phyloP scores from a whole-genome alignment of 2,888 invertebrate genomes.

The Neoascia interrupta region DNA sequence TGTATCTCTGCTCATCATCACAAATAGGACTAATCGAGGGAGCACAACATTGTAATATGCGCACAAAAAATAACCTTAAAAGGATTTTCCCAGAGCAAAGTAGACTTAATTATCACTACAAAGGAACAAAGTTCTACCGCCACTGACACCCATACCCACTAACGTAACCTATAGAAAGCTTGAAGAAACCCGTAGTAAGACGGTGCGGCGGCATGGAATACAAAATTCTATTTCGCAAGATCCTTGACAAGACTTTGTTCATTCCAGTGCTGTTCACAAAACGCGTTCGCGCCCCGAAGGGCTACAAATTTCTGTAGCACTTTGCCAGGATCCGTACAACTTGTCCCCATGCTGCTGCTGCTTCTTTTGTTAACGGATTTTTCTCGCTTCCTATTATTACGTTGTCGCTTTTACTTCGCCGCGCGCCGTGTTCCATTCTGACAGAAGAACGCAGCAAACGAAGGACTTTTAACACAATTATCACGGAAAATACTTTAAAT shows the following conservation, averaged over 20 bases:
- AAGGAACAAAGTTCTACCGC: slow-evolving; percentile 37
- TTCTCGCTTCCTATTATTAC: slow-evolving; percentile 5
- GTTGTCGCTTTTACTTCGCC: background rate
- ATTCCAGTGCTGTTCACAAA: background rate
- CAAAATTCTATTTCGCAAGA: slow-evolving; percentile 37
- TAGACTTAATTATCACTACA: slow-evolving; percentile 62
- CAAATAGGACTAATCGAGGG: slow-evolving; percentile 59
- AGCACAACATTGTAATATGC: slow-evolving; percentile 43
- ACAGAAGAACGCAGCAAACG: slow-evolving; percentile 10
- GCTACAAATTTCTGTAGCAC: slow-evolving; percentile 31
- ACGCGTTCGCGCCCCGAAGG: slow-evolving; percentile 17
- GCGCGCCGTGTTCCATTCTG: slow-evolving; percentile 1
- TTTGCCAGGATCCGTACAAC: slow-evolving; percentile 24
- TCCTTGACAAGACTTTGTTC: slow-evolving; percentile 47
- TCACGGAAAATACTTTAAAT: slow-evolving; percentile 51
- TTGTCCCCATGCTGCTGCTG: slow-evolving; percentile 7
- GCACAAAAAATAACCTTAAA: background rate
- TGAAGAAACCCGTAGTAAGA: too few relatives aligned
- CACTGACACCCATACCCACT: slow-evolving; percentile 7
- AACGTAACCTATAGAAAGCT: slow-evolving; percentile 22
- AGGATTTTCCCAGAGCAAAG: slow-evolving; percentile 44
- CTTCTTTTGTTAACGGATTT: slow-evolving; percentile 39
- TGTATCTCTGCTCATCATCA: slow-evolving; percentile 30
- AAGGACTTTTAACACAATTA: slow-evolving; percentile 56
- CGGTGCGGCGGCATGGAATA: too few relatives aligned